phyloP scores from a whole-genome alignment of 2,888 invertebrate species.

The Amaurobius ferox region DNA sequence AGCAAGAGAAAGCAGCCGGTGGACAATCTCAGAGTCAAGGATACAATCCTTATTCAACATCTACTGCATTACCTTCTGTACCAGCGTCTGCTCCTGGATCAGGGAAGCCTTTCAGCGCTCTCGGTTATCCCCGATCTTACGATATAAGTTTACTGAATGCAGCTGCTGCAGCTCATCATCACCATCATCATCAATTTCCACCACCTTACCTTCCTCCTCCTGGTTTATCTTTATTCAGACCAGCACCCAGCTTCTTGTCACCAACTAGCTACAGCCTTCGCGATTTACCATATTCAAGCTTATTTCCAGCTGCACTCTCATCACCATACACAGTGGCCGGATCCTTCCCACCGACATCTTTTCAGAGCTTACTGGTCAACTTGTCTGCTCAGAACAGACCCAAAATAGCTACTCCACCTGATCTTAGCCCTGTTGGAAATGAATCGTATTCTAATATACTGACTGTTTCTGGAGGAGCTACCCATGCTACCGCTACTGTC shows the following conservation, averaged over 20 bases:
- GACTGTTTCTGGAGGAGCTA: slow-evolving; percentile 3
- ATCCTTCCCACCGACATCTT: slow-evolving; percentile 80
- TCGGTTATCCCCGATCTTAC: slow-evolving; percentile 52
- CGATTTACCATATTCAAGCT: slow-evolving; percentile 54
- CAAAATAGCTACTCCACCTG: slow-evolving; percentile 52
- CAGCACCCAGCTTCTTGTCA: slow-evolving; percentile 49
- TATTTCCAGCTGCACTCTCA: slow-evolving; percentile 54
- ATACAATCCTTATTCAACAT: slow-evolving; percentile 71
- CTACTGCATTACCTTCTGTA: slow-evolving; percentile 55
- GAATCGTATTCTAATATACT: slow-evolving; percentile 33
- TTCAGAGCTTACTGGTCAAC: slow-evolving; percentile 90
- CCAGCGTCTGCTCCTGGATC: slow-evolving; percentile 58
- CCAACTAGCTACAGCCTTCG: slow-evolving; percentile 58
- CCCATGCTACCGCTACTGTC: slow-evolving; percentile 59
- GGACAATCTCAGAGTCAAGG: slow-evolving; percentile 69
- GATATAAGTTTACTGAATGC: slow-evolving; percentile 49
- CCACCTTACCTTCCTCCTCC: slow-evolving; percentile 67
- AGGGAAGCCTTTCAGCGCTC: slow-evolving; percentile 56
- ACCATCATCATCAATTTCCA: slow-evolving; percentile 55
- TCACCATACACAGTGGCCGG: slow-evolving; percentile 63
- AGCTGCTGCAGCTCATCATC: slow-evolving; percentile 46
- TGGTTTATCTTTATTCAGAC: slow-evolving; percentile 53
- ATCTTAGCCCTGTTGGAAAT: slow-evolving; percentile 47
- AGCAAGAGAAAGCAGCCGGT: slow-evolving; percentile 74
- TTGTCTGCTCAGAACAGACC: slow-evolving; percentile 79